Percentiles rank a stretch among this genome's conserved stretches.
phyloP scores from a whole-genome alignment of 2,113 vertebrate genomes.

The Lepus timidus region DNA sequence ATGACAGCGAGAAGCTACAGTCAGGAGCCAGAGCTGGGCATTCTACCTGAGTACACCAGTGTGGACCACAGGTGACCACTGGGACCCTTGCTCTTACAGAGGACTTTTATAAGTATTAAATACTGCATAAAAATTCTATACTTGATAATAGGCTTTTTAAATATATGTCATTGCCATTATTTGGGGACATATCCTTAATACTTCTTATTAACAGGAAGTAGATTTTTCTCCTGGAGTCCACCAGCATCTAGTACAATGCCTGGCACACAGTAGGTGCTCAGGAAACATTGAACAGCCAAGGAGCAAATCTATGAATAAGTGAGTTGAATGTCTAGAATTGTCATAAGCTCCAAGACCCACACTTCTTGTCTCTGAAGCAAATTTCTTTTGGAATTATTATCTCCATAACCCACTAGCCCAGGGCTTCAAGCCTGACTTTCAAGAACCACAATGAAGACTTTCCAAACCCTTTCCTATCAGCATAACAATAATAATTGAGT shows the following conservation, averaged over 20 bases:
- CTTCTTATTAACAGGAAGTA: not conserved
- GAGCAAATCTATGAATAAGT: not conserved
- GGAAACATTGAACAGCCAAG: not conserved
- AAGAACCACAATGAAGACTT: not conserved
- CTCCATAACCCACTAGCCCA: not conserved
- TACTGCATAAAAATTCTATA: not conserved
- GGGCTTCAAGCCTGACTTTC: constrained; percentile 14
- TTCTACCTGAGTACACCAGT: no score
- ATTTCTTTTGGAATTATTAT: constrained; percentile 57
- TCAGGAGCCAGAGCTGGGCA: no score
- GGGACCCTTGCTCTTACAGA: no score
- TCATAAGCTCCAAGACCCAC: not conserved
- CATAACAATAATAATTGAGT: constrained; percentile 58
- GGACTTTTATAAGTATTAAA: not conserved
- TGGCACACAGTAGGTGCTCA: not conserved
- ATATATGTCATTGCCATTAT: not conserved
- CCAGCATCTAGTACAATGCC: not conserved
- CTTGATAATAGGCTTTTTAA: not conserved
- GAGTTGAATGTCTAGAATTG: not conserved
- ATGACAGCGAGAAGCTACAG: no score
- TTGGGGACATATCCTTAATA: not conserved
- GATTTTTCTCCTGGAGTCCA: not conserved
- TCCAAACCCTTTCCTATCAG: constrained; percentile 45
- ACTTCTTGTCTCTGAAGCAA: no score
- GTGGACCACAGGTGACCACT: no score